A percentile compares a stretch with the other conserved stretches of the same genome.
Evolutionary conservation across 2,888 invertebrate genomes (phyloP).

Genomic region (Gnatocerus cornutus): DNA sequence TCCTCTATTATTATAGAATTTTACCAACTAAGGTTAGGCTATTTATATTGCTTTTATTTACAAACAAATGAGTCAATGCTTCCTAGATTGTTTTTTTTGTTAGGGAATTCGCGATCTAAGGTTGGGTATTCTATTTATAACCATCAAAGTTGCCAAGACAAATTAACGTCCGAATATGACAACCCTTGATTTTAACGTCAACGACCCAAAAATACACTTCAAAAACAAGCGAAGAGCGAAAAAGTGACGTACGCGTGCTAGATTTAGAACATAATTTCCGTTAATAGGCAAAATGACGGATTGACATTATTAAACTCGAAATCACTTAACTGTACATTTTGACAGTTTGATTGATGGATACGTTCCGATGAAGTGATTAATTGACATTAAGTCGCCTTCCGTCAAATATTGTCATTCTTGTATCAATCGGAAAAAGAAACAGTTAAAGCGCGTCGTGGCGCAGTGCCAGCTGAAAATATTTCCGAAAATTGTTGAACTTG

Average conservation of each 20-base stretch:
- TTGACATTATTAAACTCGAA: neutral
- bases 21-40: constrained; percentile 35
- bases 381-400: no score
- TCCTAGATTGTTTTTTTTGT: constrained; percentile 26
- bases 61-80: constrained; percentile 39
- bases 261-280: neutral
- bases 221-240: neutral
- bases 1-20: constrained; percentile 39
- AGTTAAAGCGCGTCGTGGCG: neutral
- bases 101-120: constrained; percentile 7
- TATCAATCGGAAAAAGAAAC: no score
- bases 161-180: neutral
- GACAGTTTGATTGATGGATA: constrained; percentile 23
- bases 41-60: constrained; percentile 41
- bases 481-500: neutral
- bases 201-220: neutral
- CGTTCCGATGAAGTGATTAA: constrained; percentile 11
- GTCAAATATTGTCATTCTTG: no score
- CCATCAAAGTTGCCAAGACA: neutral
- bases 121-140: neutral
- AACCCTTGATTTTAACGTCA: neutral
- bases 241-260: constrained; percentile 4
- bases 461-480: neutral
- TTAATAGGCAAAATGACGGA: constrained; percentile 9
- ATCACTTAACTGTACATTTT: constrained; percentile 9